Base-by-base conservation (phyloP, 2,888 invertebrate genomes). In the Stictocephala bisonia region DNA sequence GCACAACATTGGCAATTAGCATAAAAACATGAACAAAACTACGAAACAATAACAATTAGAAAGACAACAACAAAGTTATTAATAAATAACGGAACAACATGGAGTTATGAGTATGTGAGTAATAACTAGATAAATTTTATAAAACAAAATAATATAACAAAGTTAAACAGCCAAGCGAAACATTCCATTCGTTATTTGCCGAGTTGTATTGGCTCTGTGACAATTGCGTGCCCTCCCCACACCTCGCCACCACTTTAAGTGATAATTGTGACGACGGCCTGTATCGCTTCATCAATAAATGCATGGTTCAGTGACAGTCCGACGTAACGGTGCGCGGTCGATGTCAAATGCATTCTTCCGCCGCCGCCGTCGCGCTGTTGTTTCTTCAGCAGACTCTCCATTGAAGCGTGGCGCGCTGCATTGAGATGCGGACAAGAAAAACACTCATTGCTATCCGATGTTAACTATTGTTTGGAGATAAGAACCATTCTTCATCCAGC, bases 401-500 rank as follows among this genome's bases (percentile, higher is more conserved):
- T 41, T 44, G 26, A 44, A 64, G 26, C 64, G 64, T 44, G 27
- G 40, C 64, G n/a, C 44, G 15, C 7, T 22, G 64, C 64, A 44
- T 64, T 64, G 44, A 64, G 44, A 44, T 44, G 64, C 64, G 27
- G 44, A 11, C 3, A 13, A 20, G 64, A 64, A 64, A 64, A 64
- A 64, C 44, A 27, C 64, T 18, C 44, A 40, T 64, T 40, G 44
- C 64, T 64, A 41, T 20, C 60, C 64, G 64, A 64, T 64, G 64
- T 64, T 44, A 64, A 64, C 64, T 64, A 64, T 64, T 64, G 64
- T 64, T 64, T 64, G 64, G 64, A 64, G 64, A 64, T 64, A 64
- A 44, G 64, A 22, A 3, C 64, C 44, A 64, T 64, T 44, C 44
- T 15, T 64, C 64, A 64, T 64, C 64, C 44, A 18, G 44, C 7